Conservation (phyloP, 2,113 vertebrate species). For the Chaetodon auriga region DNA sequence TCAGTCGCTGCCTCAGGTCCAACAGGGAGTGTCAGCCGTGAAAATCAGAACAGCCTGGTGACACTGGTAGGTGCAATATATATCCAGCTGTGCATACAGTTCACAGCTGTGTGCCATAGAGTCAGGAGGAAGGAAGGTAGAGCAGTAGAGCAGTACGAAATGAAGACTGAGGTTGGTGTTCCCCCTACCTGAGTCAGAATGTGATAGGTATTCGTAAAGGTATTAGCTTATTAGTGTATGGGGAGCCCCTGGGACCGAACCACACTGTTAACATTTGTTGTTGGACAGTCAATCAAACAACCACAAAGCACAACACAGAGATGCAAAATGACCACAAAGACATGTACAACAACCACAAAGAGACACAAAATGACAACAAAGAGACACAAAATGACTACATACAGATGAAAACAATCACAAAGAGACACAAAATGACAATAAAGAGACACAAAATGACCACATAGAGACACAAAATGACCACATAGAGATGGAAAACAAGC, state of each 20-base stretch:
- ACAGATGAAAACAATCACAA: neutral
- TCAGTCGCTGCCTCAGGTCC: conserved; percentile 51
- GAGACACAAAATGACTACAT: neutral
- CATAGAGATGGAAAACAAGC: too few species aligned
- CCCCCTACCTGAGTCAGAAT: too few species aligned
- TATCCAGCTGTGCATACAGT: conserved; percentile 30
- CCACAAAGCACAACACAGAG: neutral
- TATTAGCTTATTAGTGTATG: too few species aligned
- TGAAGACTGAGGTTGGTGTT: too few species aligned
- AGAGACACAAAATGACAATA: neutral
- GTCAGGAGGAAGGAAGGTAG: too few species aligned
- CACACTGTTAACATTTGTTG: too few species aligned
- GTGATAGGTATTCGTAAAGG: too few species aligned
- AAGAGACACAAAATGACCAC: neutral
- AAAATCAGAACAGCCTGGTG: conserved; percentile 37
- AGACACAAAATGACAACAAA: too few species aligned
- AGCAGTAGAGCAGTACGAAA: too few species aligned
- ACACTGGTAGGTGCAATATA: conserved; percentile 18
- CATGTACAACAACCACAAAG: too few species aligned
- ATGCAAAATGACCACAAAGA: neutral
- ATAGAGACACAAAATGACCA: too few species aligned
- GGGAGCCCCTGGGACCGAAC: too few species aligned
- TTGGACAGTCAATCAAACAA: neutral
- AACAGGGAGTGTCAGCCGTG: conserved; percentile 54
- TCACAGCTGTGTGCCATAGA: conserved; percentile 12